Percentiles rank a stretch among this genome's conserved stretches.
Conservation (phyloP, 1,140 invertebrate genomes). For the Leucophenga varia region DNA sequence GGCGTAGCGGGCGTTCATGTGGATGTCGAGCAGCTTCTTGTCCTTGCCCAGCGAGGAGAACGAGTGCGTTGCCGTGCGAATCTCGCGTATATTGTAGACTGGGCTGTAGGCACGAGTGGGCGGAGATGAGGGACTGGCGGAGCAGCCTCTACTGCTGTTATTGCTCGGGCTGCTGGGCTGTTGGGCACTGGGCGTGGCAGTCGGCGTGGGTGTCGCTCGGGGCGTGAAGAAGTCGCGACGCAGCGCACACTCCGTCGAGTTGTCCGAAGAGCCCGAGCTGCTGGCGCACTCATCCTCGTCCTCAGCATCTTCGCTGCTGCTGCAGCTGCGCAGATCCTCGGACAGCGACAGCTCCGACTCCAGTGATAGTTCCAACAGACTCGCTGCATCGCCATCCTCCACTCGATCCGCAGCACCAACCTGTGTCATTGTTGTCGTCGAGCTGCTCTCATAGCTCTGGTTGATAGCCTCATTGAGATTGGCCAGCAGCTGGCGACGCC, state of each 20-base stretch:
- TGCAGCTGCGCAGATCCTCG: slow-evolving; percentile 40
- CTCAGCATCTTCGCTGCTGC: slow-evolving; percentile 34
- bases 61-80: slow-evolving; percentile 45
- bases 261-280: slow-evolving; percentile 44
- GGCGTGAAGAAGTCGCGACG: too few relatives aligned
- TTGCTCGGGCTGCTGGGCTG: background rate
- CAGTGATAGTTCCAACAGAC: slow-evolving; percentile 41
- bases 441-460: slow-evolving; percentile 22
- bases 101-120: slow-evolving; percentile 47
- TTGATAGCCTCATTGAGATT: slow-evolving; percentile 42
- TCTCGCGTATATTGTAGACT: slow-evolving; percentile 55
- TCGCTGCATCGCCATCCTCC: slow-evolving; percentile 23
- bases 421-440: background rate
- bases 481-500: slow-evolving; percentile 44
- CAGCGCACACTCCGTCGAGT: slow-evolving; percentile 38
- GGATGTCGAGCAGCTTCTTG: slow-evolving; percentile 51
- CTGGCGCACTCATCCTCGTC: slow-evolving; percentile 31
- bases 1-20: slow-evolving; percentile 39
- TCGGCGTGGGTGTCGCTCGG: background rate
- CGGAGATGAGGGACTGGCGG: too few relatives aligned
- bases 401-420: too few relatives aligned
- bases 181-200: background rate
- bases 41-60: slow-evolving; percentile 54
- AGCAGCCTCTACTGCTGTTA: background rate
- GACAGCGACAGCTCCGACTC: slow-evolving; percentile 47